Percentiles rank a stretch among this genome's conserved stretches.
Conservation (phyloP, 1,140 invertebrate genomes). For the Pentalonia nigronervosa region DNA sequence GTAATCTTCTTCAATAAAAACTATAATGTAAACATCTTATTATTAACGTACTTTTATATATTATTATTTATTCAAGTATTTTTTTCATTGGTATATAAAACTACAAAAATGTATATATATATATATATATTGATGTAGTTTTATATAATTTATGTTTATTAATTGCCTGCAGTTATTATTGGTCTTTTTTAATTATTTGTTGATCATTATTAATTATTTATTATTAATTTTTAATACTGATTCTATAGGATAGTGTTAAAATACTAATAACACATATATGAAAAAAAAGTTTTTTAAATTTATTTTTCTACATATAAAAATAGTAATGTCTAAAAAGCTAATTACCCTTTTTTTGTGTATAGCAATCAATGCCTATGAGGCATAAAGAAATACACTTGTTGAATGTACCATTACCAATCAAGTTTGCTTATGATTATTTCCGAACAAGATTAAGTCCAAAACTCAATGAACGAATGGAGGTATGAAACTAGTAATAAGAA, state of each 20-base stretch:
- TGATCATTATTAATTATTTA: not conserved
- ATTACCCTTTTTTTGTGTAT: constrained; percentile 60
- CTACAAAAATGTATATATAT: no score
- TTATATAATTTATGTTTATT: no score
- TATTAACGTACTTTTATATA: no score
- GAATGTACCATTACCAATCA: constrained; percentile 73
- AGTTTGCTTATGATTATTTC: constrained; percentile 77
- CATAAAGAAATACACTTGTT: constrained; percentile 77
- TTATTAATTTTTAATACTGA: not conserved
- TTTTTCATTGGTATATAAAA: no score
- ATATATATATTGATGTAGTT: no score
- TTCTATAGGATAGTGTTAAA: not conserved
- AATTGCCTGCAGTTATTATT: no score
- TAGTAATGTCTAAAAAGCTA: not conserved
- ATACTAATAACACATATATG: not conserved
- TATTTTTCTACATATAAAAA: not conserved
- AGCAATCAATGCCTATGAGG: constrained; percentile 80
- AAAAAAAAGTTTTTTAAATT: not conserved
- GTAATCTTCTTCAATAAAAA: no score
- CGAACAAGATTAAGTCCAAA: constrained; percentile 74
- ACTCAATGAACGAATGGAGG: constrained; percentile 71
- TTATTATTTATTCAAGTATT: no score
- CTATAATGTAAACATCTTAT: no score
- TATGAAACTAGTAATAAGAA: constrained; percentile 63
- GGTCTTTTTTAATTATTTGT: no score